Evolutionary conservation across 1,140 invertebrate genomes (phyloP).

Genomic region (Zaprionus kolodkinae): DNA sequence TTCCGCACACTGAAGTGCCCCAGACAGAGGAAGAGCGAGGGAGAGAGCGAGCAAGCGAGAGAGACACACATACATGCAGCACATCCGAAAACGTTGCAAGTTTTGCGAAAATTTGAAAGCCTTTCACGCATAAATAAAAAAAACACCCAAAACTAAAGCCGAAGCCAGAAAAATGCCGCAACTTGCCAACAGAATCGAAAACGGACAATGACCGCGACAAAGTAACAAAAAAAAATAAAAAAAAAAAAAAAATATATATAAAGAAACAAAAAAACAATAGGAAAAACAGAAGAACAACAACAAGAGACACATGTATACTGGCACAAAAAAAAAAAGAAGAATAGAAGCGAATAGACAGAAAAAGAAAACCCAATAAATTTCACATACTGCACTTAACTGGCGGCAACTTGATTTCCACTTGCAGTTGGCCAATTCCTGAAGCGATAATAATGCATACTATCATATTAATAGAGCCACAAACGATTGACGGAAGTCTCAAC

Average conservation of each 20-base stretch:
- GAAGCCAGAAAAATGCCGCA: slow-evolving; percentile 4
- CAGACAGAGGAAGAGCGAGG: slow-evolving; percentile 23
- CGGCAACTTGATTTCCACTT: slow-evolving; percentile 35
- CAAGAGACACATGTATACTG: slow-evolving; percentile 10
- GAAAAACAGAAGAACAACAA: background rate
- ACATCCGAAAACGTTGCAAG: slow-evolving; percentile 43
- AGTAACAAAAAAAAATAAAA: background rate
- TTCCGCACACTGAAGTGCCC: slow-evolving; percentile 58
- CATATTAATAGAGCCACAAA: too few species aligned
- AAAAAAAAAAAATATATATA: too few species aligned
- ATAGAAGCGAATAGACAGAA: too few species aligned
- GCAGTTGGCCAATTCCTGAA: slow-evolving; percentile 21
- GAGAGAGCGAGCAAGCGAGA: background rate
- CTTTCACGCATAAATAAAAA: slow-evolving; percentile 73
- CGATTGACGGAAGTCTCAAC: too few species aligned
- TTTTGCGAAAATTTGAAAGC: slow-evolving; percentile 58
- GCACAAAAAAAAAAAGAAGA: slow-evolving; percentile 2
- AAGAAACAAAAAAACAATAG: slow-evolving; percentile 6
- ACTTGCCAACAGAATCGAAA: slow-evolving; percentile 43
- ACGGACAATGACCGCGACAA: slow-evolving; percentile 49
- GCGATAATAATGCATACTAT: background rate
- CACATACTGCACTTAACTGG: slow-evolving; percentile 38
- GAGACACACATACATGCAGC: slow-evolving; percentile 24
- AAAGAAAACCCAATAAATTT: slow-evolving; percentile 39
- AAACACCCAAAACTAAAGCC: slow-evolving; percentile 51